These are phyloP conservation scores for Mythimna ferrago DNA, from an alignment of 2,888 invertebrate species.

Conservation along the genomic window DNA sequence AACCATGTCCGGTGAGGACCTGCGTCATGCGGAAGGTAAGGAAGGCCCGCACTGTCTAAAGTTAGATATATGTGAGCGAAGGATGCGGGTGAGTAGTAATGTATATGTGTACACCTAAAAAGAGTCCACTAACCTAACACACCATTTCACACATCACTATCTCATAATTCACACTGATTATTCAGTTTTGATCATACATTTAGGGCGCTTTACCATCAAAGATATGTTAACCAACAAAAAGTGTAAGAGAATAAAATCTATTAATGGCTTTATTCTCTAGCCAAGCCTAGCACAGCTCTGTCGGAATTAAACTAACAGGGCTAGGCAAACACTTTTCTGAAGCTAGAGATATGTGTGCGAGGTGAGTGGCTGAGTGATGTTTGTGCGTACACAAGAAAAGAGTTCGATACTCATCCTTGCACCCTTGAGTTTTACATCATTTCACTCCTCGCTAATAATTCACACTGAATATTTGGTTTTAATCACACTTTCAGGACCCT, in stretches of 20 bases:
- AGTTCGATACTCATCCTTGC: not conserved
- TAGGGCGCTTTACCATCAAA: too few relatives aligned
- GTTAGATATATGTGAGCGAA: not conserved
- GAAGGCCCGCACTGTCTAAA: too few relatives aligned
- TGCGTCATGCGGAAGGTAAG: too few relatives aligned
- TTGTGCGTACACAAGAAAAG: not conserved
- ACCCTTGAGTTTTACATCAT: not conserved
- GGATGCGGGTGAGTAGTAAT: not conserved
- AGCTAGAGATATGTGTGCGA: not conserved
- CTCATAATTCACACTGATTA: not conserved
- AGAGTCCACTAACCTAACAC: not conserved
- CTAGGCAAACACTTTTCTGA: too few relatives aligned
- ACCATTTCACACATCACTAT: not conserved
- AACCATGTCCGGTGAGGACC: too few relatives aligned
- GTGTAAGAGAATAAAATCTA: not conserved
- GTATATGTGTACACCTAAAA: not conserved
- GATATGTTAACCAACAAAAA: too few relatives aligned
- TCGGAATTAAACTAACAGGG: too few relatives aligned
- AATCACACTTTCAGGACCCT: too few relatives aligned
- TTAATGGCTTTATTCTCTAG: not conserved
- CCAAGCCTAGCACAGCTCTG: not conserved
- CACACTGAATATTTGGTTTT: too few relatives aligned
- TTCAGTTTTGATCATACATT: not conserved
- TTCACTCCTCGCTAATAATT: too few relatives aligned
- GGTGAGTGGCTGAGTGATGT: not conserved